phyloP scores from a whole-genome alignment of 2,888 invertebrate genomes.

The Muscina levida region DNA sequence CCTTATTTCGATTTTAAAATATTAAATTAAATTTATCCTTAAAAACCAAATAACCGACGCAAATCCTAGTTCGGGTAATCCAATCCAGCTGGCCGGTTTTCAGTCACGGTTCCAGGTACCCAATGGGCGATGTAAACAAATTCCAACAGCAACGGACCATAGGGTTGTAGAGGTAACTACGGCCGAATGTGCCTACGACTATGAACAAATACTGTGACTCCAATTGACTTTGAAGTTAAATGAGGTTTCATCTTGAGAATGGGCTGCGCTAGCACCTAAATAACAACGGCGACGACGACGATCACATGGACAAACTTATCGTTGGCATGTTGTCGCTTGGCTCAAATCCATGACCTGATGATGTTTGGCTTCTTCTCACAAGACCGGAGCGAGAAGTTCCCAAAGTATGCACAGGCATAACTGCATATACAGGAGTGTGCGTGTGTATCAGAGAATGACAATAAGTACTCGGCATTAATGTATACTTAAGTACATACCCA shows the following conservation, averaged over 20 bases:
- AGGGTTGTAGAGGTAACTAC: slow-evolving; percentile 48
- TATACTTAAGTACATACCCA: no score
- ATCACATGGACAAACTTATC: slow-evolving; percentile 44
- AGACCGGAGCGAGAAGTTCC: slow-evolving; percentile 25
- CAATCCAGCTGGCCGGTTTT: no score
- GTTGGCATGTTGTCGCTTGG: slow-evolving; percentile 15
- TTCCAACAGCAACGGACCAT: slow-evolving; percentile 39
- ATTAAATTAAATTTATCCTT: no score
- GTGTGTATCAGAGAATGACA: no score
- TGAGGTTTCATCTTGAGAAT: slow-evolving; percentile 63
- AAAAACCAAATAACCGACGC: no score
- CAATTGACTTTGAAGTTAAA: slow-evolving; percentile 65
- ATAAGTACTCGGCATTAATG: no score
- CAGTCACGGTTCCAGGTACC: no score
- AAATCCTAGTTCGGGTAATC: no score
- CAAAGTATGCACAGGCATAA: slow-evolving; percentile 7
- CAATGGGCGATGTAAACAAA: no score
- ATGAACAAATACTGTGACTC: slow-evolving; percentile 60
- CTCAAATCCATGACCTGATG: background rate
- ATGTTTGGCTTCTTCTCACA: slow-evolving; percentile 50
- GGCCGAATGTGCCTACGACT: slow-evolving; percentile 45
- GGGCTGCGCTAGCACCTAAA: background rate
- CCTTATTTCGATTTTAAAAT: no score
- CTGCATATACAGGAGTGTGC: slow-evolving; percentile 3
- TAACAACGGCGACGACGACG: slow-evolving; percentile 7